phyloP scores from a whole-genome alignment of 2,888 invertebrate species.

The Elysia crispata region DNA sequence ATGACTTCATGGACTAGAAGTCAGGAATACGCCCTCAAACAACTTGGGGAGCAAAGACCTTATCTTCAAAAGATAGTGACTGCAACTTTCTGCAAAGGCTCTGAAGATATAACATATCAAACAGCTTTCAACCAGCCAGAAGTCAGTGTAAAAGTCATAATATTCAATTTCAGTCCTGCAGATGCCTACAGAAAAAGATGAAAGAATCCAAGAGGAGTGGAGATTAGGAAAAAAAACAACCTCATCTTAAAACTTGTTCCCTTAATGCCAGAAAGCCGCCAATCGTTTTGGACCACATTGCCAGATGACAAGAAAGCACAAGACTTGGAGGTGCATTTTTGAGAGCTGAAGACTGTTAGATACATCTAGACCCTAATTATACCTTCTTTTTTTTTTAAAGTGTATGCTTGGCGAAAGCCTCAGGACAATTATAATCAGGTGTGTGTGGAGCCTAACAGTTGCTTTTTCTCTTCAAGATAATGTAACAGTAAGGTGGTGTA shows the following conservation, averaged over 20 bases:
- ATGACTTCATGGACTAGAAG: neutral
- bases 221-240: neutral
- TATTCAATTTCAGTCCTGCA: neutral
- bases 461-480: too few relatives aligned
- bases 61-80: neutral
- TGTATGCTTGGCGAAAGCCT: too few relatives aligned
- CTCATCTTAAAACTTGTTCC: neutral
- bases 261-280: neutral
- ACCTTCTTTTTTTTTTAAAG: too few relatives aligned
- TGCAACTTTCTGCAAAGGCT: conserved; percentile 3
- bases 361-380: too few relatives aligned
- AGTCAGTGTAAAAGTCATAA: neutral
- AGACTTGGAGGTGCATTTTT: too few relatives aligned
- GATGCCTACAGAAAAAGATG: too few relatives aligned
- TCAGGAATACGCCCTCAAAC: neutral
- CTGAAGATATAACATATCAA: neutral
- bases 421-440: too few relatives aligned
- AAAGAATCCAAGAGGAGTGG: neutral
- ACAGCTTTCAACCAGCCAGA: neutral
- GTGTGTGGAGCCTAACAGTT: too few relatives aligned
- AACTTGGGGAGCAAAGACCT: neutral
- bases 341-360: too few relatives aligned
- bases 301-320: too few relatives aligned
- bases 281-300: too few relatives aligned
- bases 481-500: too few relatives aligned